These are phyloP conservation scores for Neuroterus valhalla DNA, from an alignment of 1,140 invertebrate genomes.

Conservation along the genomic window DNA sequence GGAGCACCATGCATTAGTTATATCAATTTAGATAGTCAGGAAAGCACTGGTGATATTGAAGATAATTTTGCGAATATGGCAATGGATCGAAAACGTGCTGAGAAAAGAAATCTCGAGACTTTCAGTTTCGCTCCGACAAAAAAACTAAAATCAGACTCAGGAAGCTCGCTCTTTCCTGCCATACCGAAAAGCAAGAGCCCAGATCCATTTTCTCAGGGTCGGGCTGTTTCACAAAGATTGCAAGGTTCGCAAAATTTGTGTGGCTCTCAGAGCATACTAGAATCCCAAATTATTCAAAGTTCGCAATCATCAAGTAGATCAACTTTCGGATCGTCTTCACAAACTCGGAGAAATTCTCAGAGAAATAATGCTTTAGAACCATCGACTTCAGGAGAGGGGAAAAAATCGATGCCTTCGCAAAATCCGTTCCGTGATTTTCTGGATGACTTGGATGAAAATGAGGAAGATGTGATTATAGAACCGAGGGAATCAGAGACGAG, in stretches of 20 bases:
- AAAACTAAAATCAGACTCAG: not conserved
- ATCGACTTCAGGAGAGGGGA: not conserved
- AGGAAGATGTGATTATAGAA: not conserved
- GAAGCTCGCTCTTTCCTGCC: not conserved
- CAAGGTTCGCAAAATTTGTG: no score
- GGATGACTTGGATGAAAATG: not conserved
- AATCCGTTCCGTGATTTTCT: not conserved
- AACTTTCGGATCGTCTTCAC: not conserved
- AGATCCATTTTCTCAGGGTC: no score
- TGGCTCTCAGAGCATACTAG: not conserved
- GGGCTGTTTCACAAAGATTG: no score
- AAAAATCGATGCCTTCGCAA: not conserved
- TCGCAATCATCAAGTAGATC: not conserved
- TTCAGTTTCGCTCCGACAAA: not conserved
- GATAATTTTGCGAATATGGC: not conserved
- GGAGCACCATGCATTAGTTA: not conserved
- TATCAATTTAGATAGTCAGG: not conserved
- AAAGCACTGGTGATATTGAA: not conserved
- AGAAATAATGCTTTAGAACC: not conserved
- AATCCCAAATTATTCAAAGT: not conserved
- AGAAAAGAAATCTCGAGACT: constrained; percentile 3
- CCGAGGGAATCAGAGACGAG: not conserved
- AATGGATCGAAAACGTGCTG: not conserved
- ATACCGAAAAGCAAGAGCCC: not conserved
- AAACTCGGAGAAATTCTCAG: not conserved